Evolutionary conservation across 2,888 invertebrate genomes (phyloP).

Genomic region (Nectonema munidae): DNA sequence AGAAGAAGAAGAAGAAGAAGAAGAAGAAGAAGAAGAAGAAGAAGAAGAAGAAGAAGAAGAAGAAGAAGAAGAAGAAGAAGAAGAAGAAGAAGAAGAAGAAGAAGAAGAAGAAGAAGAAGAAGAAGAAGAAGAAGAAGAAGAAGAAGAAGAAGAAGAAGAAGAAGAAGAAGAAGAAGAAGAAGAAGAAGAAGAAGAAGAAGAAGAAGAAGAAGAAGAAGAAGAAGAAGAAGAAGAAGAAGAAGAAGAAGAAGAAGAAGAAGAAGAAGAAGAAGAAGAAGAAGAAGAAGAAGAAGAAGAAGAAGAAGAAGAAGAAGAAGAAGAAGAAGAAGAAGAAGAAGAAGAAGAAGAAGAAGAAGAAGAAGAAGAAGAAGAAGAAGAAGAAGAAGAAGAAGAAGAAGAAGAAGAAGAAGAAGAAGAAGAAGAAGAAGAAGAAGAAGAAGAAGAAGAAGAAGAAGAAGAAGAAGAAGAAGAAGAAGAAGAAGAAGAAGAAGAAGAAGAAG

Average conservation of each 20-base stretch:
- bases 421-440: constrained; percentile 5
- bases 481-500: constrained; percentile 5
- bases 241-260: constrained; percentile 5
- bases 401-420: constrained; percentile 5
- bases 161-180: constrained; percentile 5
- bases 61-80: constrained; percentile 5
- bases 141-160: constrained; percentile 5
- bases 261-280: constrained; percentile 5
- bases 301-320: constrained; percentile 5
- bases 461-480: constrained; percentile 5
- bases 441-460: constrained; percentile 5
- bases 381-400: constrained; percentile 5
- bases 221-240: constrained; percentile 5
- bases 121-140: constrained; percentile 5
- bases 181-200: constrained; percentile 5
- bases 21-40: constrained; percentile 5
- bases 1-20: constrained; percentile 5
- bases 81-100: constrained; percentile 5
- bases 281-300: constrained; percentile 5
- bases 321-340: constrained; percentile 5
- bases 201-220: constrained; percentile 5
- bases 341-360: constrained; percentile 5
- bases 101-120: constrained; percentile 5
- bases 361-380: constrained; percentile 5
- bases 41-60: constrained; percentile 5